Conservation (phyloP, 2,888 invertebrate species). For the Oligia strigilis region DNA sequence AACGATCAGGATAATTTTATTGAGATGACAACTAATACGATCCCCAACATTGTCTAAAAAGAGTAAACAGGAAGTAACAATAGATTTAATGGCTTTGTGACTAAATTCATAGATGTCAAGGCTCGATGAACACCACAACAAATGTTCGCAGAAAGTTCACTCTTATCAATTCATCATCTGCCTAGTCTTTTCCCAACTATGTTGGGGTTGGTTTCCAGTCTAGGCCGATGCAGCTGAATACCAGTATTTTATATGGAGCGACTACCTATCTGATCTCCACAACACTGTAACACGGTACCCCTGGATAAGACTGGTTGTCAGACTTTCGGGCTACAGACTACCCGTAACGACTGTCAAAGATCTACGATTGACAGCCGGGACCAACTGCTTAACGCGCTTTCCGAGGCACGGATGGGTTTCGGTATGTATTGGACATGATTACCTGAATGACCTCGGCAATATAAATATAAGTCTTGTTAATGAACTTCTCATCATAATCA, state of each 20-base stretch:
- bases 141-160: slow-evolving; percentile 4
- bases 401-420: background rate
- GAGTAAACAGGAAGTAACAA: slow-evolving; percentile 28
- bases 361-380: background rate
- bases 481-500: slow-evolving; percentile 11
- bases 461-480: slow-evolving; percentile 1
- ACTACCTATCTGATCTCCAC: background rate
- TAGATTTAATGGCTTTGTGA: slow-evolving; percentile 1
- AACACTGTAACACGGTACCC: background rate
- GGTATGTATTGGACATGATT: background rate
- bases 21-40: background rate
- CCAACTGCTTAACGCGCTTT: background rate
- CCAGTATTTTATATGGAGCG: background rate
- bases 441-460: background rate
- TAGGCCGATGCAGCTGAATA: background rate
- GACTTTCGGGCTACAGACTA: background rate
- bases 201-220: background rate
- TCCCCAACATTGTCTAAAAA: background rate
- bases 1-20: background rate
- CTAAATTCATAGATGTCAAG: slow-evolving; percentile 25
- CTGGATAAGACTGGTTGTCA: background rate
- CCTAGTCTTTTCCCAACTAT: background rate
- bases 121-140: background rate
- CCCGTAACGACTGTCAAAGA: background rate
- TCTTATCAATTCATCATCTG: background rate